Percentiles rank a stretch among this genome's conserved stretches.
These are phyloP conservation scores for Eulimnadia texana DNA, from an alignment of 1,140 invertebrate genomes.

Conservation along the genomic window DNA sequence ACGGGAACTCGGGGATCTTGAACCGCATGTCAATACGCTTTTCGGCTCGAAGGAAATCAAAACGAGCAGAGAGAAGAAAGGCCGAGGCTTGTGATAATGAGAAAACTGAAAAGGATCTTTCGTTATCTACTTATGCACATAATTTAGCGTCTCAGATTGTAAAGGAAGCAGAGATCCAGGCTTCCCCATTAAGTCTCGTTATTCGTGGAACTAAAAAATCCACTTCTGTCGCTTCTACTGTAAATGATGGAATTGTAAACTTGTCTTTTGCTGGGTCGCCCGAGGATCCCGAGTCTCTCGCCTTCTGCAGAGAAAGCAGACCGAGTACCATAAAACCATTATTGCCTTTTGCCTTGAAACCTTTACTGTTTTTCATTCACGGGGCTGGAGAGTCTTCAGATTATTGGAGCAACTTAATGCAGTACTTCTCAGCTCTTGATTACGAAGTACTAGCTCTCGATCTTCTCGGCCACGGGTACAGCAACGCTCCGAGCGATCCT, in stretches of 20 bases:
- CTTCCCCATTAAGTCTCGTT: too few species aligned
- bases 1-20: background rate
- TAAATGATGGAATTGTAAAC: constrained; percentile 11
- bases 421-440: constrained; percentile 42
- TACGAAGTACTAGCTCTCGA: constrained; percentile 54
- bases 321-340: background rate
- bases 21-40: background rate
- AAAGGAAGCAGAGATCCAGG: constrained; percentile 2
- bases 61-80: background rate
- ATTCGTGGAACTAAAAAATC: too few species aligned
- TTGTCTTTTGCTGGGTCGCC: constrained; percentile 6
- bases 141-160: constrained; percentile 5
- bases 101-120: background rate
- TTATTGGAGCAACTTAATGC: constrained; percentile 45
- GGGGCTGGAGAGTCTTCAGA: constrained; percentile 56
- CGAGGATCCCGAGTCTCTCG: constrained; percentile 1
- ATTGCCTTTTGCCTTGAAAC: constrained; percentile 27
- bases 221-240: too few species aligned
- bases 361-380: constrained; percentile 51
- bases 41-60: background rate
- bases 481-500: constrained; percentile 40
- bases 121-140: constrained; percentile 6
- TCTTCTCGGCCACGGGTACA: constrained; percentile 54
- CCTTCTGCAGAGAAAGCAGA: background rate
- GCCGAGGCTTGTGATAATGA: background rate